Percentiles rank a stretch among this genome's conserved stretches.
Evolutionary conservation across 2,888 invertebrate genomes (phyloP).

Genomic region (Lasius fuliginosus): DNA sequence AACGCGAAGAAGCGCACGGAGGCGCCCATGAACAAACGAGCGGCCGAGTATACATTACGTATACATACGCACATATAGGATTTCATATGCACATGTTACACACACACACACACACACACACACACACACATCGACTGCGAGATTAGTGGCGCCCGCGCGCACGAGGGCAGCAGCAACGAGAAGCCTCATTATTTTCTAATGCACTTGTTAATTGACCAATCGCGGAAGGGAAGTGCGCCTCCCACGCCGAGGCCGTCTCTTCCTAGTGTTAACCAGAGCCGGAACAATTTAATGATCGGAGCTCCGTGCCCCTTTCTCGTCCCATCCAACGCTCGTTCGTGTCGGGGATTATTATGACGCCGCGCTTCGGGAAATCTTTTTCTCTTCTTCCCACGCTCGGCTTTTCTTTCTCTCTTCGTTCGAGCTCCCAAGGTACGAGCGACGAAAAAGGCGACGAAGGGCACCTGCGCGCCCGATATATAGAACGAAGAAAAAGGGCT

Average conservation of each 20-base stretch:
- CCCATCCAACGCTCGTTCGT: conserved; percentile 43
- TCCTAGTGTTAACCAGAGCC: conserved; percentile 83
- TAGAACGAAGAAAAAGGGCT: background rate
- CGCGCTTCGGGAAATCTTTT: conserved; percentile 64
- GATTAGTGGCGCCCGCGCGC: conserved; percentile 63
- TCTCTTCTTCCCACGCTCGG: conserved; percentile 35
- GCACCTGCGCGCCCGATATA: conserved; percentile 4
- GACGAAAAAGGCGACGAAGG: conserved; percentile 19
- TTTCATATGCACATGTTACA: background rate
- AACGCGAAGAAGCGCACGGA: conserved; percentile 65
- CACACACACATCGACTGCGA: conserved; percentile 41
- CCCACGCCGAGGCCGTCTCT: conserved; percentile 73
- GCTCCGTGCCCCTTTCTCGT: conserved; percentile 68
- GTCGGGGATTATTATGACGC: conserved; percentile 80
- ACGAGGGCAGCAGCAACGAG: conserved; percentile 56
- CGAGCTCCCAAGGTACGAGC: conserved; percentile 12
- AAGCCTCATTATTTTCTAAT: conserved; percentile 85
- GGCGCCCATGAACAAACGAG: conserved; percentile 45
- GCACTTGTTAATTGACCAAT: conserved; percentile 85
- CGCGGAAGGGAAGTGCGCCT: conserved; percentile 78
- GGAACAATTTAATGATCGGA: conserved; percentile 86
- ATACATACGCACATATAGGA: background rate
- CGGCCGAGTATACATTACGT: conserved; percentile 25
- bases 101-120: background rate
- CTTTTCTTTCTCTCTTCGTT: conserved; percentile 7